Evolutionary conservation across 2,888 invertebrate genomes (phyloP).

Genomic region (Conistra vaccinii): DNA sequence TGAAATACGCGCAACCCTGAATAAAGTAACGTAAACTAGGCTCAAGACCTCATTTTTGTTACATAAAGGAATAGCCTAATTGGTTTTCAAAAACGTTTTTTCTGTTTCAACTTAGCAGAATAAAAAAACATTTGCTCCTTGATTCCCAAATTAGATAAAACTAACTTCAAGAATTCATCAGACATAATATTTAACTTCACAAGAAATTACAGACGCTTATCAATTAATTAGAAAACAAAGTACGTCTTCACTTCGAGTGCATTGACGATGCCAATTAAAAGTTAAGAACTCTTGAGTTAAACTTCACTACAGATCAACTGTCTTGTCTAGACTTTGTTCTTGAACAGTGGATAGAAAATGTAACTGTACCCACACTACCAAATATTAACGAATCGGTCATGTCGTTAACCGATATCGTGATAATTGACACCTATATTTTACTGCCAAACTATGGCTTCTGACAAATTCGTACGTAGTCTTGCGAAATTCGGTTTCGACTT

Average conservation of each 20-base stretch:
- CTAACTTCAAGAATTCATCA: neutral
- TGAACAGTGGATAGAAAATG: slow-evolving; percentile 27
- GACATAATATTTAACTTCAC: neutral
- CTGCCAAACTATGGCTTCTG: slow-evolving; percentile 59
- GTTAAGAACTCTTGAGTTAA: slow-evolving; percentile 28
- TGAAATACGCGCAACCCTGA: neutral
- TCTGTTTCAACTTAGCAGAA: neutral
- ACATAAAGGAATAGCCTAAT: no score
- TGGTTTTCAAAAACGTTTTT: neutral
- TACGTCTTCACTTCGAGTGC: slow-evolving; percentile 40
- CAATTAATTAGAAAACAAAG: slow-evolving; percentile 43
- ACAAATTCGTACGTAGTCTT: slow-evolving; percentile 62
- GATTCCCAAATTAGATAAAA: slow-evolving; percentile 1
- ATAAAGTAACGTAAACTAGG: neutral
- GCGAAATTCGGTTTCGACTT: slow-evolving; percentile 60
- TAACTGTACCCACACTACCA: slow-evolving; percentile 51
- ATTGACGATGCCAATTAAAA: slow-evolving; percentile 56
- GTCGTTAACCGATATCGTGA: slow-evolving; percentile 56
- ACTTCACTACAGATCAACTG: slow-evolving; percentile 22
- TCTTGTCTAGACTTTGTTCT: slow-evolving; percentile 40
- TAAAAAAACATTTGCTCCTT: neutral
- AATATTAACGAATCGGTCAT: slow-evolving; percentile 63
- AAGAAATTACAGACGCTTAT: slow-evolving; percentile 33
- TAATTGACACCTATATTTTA: slow-evolving; percentile 72
- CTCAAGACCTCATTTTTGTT: neutral